A percentile compares a stretch with the other conserved stretches of the same genome.
phyloP scores from a whole-genome alignment of 2,797 vertebrate genomes.

The Falco columbarius region DNA sequence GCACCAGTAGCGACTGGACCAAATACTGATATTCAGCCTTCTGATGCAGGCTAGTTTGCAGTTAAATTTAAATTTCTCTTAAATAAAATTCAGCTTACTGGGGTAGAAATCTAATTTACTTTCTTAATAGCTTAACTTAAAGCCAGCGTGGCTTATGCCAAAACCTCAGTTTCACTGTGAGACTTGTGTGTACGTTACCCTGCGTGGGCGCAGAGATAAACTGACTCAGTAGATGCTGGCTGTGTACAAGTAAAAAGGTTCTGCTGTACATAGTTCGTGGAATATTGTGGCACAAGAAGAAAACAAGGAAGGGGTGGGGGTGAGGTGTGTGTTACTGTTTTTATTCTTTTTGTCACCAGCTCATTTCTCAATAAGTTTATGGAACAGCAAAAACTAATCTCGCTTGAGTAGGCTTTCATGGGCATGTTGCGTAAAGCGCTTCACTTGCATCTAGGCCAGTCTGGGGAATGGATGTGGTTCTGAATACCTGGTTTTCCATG shows the following conservation, averaged over 20 bases:
- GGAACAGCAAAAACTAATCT: background rate
- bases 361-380: background rate
- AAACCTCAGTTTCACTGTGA: background rate
- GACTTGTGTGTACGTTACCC: background rate
- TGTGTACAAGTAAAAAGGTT: background rate
- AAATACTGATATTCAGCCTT: conserved; percentile 6
- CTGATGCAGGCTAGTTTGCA: background rate
- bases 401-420: background rate
- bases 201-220: background rate
- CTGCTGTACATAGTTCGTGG: background rate
- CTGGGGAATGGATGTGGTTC: background rate
- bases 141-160: background rate
- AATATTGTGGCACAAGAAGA: background rate
- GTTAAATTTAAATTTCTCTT: background rate
- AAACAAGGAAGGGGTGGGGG: background rate
- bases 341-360: background rate
- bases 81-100: background rate
- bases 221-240: background rate
- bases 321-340: fast-evolving
- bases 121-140: background rate
- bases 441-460: background rate
- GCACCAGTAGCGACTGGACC: background rate
- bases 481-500: conserved; percentile 26
- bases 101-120: background rate
- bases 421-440: background rate